phyloP scores from a whole-genome alignment of 1,140 invertebrate genomes.

The Metaphire vulgaris region DNA sequence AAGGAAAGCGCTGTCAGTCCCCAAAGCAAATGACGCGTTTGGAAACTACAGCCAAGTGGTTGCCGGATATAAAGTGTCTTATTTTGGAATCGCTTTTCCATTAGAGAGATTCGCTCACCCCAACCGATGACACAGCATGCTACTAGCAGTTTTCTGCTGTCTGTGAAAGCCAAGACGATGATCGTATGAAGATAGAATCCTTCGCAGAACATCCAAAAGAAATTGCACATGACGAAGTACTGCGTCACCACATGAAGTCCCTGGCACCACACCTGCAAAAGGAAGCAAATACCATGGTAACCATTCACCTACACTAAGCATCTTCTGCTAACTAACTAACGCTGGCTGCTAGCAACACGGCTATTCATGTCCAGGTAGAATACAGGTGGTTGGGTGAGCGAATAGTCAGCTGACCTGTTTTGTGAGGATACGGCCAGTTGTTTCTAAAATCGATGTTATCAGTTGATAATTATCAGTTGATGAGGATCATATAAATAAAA shows the following conservation, averaged over 20 bases:
- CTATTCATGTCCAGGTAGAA: background rate
- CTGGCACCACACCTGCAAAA: slow-evolving; percentile 68
- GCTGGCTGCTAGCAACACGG: background rate
- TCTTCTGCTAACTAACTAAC: background rate
- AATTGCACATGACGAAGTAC: slow-evolving; percentile 84
- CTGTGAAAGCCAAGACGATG: slow-evolving; percentile 81
- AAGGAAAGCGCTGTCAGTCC: background rate
- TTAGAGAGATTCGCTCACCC: slow-evolving; percentile 59
- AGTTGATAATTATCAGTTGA: no score
- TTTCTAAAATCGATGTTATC: background rate
- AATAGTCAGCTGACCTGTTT: background rate
- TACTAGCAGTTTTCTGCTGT: slow-evolving; percentile 72
- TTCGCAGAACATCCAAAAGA: slow-evolving; percentile 68
- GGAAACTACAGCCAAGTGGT: no score
- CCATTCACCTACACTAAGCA: no score
- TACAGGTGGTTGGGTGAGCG: background rate
- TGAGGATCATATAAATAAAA: no score
- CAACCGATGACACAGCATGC: slow-evolving; percentile 78
- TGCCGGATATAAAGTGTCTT: no score
- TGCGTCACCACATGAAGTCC: slow-evolving; percentile 74
- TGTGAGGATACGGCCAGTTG: background rate
- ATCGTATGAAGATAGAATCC: slow-evolving; percentile 88
- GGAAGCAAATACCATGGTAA: no score
- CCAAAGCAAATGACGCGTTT: background rate
- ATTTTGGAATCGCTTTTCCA: no score